These are phyloP conservation scores for Phlogophora meticulosa DNA, from an alignment of 2,888 invertebrate species.

Conservation along the genomic window DNA sequence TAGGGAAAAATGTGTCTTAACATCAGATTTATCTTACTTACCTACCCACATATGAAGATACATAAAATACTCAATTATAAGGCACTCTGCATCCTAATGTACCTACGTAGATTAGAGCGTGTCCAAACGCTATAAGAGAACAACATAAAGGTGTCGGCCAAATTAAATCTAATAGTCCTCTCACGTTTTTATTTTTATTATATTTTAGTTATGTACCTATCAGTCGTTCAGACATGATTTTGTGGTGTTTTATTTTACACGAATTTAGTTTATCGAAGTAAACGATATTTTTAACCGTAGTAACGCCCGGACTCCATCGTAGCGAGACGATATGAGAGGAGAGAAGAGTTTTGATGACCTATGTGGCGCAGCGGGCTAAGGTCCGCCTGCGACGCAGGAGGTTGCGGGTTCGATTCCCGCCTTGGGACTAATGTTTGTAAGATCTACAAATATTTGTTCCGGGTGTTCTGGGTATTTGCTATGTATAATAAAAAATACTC, in stretches of 20 bases:
- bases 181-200: slow-evolving; percentile 47
- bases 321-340: no score
- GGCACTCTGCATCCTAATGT: slow-evolving; percentile 38
- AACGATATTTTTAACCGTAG: not conserved
- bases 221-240: slow-evolving; percentile 11
- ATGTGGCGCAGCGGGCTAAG: no score
- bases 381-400: no score
- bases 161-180: slow-evolving; percentile 52
- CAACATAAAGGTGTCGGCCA: slow-evolving; percentile 54
- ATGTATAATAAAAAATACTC: no score
- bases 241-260: slow-evolving; percentile 29
- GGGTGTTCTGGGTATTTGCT: no score
- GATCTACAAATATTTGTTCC: no score
- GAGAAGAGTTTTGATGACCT: no score
- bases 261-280: slow-evolving; percentile 31
- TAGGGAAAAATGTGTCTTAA: not conserved
- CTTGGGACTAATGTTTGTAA: no score
- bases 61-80: slow-evolving; percentile 32
- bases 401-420: no score
- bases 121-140: slow-evolving; percentile 38
- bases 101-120: slow-evolving; percentile 50
- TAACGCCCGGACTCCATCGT: no score
- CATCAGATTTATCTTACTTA: not conserved
- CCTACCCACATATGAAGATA: not conserved
- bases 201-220: slow-evolving; percentile 7